Percentiles rank a stretch among this genome's conserved stretches.
These are phyloP conservation scores for Procavia capensis DNA, from an alignment of 2,113 vertebrate genomes.

Conservation along the genomic window DNA sequence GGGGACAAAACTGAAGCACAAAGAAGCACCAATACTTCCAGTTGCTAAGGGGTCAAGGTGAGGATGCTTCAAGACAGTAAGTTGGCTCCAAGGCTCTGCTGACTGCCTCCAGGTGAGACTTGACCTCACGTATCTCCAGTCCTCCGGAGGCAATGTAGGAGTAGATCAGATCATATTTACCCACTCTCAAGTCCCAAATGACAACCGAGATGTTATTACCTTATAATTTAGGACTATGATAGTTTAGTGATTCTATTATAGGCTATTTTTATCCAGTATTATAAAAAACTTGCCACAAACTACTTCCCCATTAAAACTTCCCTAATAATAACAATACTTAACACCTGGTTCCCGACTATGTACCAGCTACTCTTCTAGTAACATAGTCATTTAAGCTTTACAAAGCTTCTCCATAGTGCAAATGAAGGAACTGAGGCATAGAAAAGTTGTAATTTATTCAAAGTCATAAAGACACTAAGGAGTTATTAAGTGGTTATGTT, in stretches of 20 bases:
- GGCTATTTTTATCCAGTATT: not conserved
- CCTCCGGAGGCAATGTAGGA: not conserved
- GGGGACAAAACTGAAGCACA: not conserved
- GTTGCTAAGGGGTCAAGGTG: not conserved
- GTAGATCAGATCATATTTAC: not conserved
- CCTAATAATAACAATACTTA: not conserved
- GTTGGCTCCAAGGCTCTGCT: not conserved
- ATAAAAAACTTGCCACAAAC: not conserved
- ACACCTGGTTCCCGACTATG: not conserved
- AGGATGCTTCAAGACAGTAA: not conserved
- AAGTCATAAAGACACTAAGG: not conserved
- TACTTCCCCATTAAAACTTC: not conserved
- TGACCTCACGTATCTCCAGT: not conserved
- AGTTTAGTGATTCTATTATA: not conserved
- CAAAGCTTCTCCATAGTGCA: not conserved
- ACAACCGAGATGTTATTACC: not conserved
- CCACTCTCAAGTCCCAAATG: not conserved
- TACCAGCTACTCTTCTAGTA: not conserved
- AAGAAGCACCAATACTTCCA: not conserved
- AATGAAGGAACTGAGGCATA: not conserved
- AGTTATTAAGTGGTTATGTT: not conserved
- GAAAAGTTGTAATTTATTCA: not conserved
- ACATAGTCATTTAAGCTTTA: not conserved
- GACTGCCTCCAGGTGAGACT: not conserved
- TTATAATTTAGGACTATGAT: conserved; percentile 36